Evolutionary conservation across 30 jellyfish, hydroid and myxozoan species (phyloP).

Genomic region (Catostylus mosaicus): DNA sequence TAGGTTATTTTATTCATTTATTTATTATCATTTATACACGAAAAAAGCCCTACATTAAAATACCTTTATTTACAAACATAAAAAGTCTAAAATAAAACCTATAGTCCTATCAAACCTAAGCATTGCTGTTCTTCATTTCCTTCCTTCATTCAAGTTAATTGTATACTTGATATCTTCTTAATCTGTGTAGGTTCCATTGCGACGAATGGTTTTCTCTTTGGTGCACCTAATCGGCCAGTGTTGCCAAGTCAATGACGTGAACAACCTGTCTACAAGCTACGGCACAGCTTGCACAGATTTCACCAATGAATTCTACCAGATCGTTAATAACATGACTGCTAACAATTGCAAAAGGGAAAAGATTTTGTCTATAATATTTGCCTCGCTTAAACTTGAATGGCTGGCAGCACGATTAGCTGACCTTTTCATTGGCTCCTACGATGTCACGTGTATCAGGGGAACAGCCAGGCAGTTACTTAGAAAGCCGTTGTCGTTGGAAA

Average conservation of each 20-base stretch:
- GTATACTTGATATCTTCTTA: too few species aligned
- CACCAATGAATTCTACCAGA: slow-evolving; percentile 7
- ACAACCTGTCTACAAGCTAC: neutral
- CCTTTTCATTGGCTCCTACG: slow-evolving; percentile 31
- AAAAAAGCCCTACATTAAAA: too few species aligned
- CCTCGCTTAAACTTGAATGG: slow-evolving; percentile 46
- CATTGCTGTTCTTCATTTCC: too few species aligned
- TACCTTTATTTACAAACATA: too few species aligned
- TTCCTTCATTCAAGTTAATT: too few species aligned
- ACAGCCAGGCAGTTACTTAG: slow-evolving; percentile 23
- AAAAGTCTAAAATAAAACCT: too few species aligned
- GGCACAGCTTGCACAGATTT: slow-evolving; percentile 58
- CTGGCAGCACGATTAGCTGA: slow-evolving; percentile 66
- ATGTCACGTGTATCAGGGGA: slow-evolving; percentile 30
- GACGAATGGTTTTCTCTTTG: slow-evolving; percentile 24
- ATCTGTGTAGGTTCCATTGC: slow-evolving; percentile 57
- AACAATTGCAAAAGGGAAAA: neutral
- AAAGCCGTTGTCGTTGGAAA: slow-evolving; percentile 73
- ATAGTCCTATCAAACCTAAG: too few species aligned
- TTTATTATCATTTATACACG: too few species aligned
- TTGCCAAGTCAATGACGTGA: slow-evolving; percentile 51
- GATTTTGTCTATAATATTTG: slow-evolving; percentile 13
- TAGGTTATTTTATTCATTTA: too few species aligned
- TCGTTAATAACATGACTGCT: neutral
- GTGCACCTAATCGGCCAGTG: slow-evolving; percentile 37